These are phyloP conservation scores for Lethenteron camtschaticum DNA, from an alignment of 2,113 vertebrate species.

Conservation along the genomic window DNA sequence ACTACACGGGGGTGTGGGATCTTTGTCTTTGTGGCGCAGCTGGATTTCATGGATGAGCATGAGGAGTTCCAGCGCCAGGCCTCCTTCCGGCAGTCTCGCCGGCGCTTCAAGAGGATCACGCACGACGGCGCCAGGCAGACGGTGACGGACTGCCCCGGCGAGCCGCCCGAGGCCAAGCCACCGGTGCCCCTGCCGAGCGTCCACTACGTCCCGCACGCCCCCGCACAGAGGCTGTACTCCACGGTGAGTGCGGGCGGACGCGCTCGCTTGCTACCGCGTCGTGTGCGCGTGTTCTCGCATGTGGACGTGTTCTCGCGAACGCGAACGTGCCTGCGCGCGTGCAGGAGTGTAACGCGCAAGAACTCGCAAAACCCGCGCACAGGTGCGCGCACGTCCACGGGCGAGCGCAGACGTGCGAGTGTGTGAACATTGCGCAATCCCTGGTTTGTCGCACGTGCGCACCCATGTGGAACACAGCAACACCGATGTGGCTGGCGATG, in stretches of 20 bases:
- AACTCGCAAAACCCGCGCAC: too few species aligned
- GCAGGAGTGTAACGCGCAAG: too few species aligned
- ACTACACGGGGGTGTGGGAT: conserved; percentile 1
- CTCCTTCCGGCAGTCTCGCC: conserved; percentile 77
- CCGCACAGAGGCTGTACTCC: conserved; percentile 44
- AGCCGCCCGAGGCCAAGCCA: conserved; percentile 70
- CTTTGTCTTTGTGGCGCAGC: conserved; percentile 27
- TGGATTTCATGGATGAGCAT: conserved; percentile 99
- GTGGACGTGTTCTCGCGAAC: too few species aligned
- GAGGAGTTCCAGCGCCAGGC: conserved; percentile 96
- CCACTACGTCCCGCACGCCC: too few species aligned
- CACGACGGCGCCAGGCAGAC: conserved; percentile 95
- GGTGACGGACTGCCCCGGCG: conserved; percentile 91
- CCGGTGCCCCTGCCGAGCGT: conserved; percentile 27
- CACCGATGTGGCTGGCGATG: too few species aligned
- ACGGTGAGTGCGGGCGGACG: conserved; percentile 40
- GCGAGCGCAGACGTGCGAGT: too few species aligned
- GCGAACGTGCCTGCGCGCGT: too few species aligned
- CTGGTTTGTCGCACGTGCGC: too few species aligned
- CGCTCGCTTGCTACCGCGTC: not conserved
- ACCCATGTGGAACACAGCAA: too few species aligned
- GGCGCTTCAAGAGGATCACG: conserved; percentile 94
- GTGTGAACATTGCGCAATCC: too few species aligned
- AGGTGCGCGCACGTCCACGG: too few species aligned
- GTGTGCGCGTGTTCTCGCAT: not conserved